Conservation (phyloP, 2,797 vertebrate species). For the Semaprochilodus insignis region DNA sequence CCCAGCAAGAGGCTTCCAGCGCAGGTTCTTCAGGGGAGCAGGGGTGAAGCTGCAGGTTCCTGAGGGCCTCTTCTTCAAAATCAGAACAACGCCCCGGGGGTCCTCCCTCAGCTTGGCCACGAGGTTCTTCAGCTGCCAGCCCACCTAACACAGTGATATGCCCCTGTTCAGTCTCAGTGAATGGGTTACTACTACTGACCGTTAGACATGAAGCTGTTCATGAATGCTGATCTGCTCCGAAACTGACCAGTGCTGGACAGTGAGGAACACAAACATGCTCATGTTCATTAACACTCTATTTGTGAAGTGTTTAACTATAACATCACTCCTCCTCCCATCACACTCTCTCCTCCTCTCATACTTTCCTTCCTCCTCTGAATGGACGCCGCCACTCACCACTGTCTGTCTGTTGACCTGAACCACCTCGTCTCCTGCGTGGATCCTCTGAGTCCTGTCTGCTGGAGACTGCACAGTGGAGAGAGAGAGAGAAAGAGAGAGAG, state of each 20-base stretch:
- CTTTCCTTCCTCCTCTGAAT: no score
- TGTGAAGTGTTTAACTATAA: no score
- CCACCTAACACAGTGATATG: constrained; percentile 81
- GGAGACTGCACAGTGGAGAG: constrained; percentile 81
- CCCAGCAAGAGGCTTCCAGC: constrained; percentile 90
- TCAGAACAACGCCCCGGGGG: constrained; percentile 82
- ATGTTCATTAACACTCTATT: no score
- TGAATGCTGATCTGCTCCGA: background rate
- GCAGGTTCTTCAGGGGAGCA: constrained; percentile 90
- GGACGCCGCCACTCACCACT: constrained; percentile 84
- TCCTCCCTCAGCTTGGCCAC: constrained; percentile 89
- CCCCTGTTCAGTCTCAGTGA: background rate
- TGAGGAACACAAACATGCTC: no score
- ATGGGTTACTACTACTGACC: background rate
- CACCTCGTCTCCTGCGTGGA: constrained; percentile 96
- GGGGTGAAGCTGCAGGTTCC: constrained; percentile 84
- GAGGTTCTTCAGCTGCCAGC: constrained; percentile 95
- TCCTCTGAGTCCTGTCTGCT: constrained; percentile 91
- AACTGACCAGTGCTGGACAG: no score
- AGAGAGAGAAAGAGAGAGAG: background rate
- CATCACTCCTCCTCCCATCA: no score
- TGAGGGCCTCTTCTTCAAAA: constrained; percentile 90
- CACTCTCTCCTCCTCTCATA: no score
- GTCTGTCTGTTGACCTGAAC: constrained; percentile 94
- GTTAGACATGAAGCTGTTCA: background rate